Base-by-base conservation (phyloP, 2,888 invertebrate species). In the Coelopa pilipes region DNA sequence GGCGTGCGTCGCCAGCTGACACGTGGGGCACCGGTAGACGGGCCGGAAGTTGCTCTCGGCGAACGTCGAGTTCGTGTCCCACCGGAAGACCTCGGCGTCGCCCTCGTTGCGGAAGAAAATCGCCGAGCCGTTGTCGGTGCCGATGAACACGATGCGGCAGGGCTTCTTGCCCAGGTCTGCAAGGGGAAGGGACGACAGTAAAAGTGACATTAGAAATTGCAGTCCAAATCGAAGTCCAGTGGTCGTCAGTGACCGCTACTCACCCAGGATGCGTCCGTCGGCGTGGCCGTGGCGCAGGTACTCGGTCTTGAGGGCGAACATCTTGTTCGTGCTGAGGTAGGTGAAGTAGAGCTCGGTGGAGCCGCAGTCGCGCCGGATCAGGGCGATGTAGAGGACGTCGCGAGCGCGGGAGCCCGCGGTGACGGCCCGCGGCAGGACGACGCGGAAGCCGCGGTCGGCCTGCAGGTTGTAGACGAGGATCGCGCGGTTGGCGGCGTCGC, bases 401-500 rank as follows among this genome's bases (percentile, higher is more conserved):
- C 90, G 87, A 13, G 90, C 89, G 0, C 88, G 84, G 76, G 90
- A 89, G 0, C 89, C 90, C 0, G 84, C 82, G 0, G 88, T 84
- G 0, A 90, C 88, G 0, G 89, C 90, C 79, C 89, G 89, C 0
- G 92, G 92, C 45, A 92, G 84, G 1, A 92, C 88, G 0, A 93
- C 91, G 4, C 92, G 88, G 87, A 91, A 92, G 9, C 92, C 91
- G 11, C 89, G 89, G 75, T 89, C 90, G 2, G 89, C 89, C 12
- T 90, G 88, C 3, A 92, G 89, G 81, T 94, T 92, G 81, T 91
- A 91, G 0, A 94, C 92, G 11, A 93, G 88, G 67, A 93, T 90
- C 15, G 92, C 90, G 11, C 93, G 89, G 57, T 91, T 90, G 0
- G 92, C 91, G 0, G 93, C 93, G 83, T 94, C 94, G 57, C 92